A percentile compares a stretch with the other conserved stretches of the same genome.
Evolutionary conservation across 2,113 vertebrate genomes (phyloP).

Genomic region (Centropristis striata): DNA sequence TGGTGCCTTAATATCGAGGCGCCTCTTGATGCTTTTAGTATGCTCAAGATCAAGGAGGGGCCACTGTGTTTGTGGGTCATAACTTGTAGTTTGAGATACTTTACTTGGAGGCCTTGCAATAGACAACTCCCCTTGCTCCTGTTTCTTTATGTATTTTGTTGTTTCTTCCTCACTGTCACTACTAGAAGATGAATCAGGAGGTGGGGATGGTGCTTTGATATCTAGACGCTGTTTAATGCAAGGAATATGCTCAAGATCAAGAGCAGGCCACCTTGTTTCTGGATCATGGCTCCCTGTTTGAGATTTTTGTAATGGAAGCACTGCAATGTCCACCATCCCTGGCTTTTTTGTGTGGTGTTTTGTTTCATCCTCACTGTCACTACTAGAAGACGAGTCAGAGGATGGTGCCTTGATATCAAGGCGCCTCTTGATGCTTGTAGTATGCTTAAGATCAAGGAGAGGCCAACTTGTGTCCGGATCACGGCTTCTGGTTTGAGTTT

Average conservation of each 20-base stretch:
- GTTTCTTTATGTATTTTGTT: not conserved
- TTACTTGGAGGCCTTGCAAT: fast-evolving
- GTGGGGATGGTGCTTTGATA: slow-evolving; percentile 22
- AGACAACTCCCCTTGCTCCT: fast-evolving
- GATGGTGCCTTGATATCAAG: slow-evolving; percentile 17
- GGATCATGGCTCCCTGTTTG: not conserved
- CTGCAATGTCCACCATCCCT: not conserved
- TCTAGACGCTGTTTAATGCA: slow-evolving; percentile 6
- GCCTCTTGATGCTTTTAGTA: not conserved
- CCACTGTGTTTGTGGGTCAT: not conserved
- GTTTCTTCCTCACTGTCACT: slow-evolving; percentile 47
- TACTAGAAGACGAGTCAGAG: not conserved
- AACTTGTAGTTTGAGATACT: fast-evolving
- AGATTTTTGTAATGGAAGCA: not conserved
- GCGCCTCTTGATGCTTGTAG: slow-evolving; percentile 6
- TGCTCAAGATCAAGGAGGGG: not conserved
- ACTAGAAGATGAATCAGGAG: slow-evolving; percentile 14
- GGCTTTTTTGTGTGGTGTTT: not conserved
- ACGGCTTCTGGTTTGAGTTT: fast-evolving
- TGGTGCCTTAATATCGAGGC: slow-evolving; percentile 17
- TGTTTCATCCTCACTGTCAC: not conserved
- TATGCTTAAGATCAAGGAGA: not conserved
- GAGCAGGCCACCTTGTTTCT: slow-evolving; percentile 1
- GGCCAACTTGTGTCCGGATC: not conserved
- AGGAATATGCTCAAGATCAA: not conserved